Evolutionary conservation across 2,113 vertebrate genomes (phyloP).

Genomic region (Prunella himalayana): DNA sequence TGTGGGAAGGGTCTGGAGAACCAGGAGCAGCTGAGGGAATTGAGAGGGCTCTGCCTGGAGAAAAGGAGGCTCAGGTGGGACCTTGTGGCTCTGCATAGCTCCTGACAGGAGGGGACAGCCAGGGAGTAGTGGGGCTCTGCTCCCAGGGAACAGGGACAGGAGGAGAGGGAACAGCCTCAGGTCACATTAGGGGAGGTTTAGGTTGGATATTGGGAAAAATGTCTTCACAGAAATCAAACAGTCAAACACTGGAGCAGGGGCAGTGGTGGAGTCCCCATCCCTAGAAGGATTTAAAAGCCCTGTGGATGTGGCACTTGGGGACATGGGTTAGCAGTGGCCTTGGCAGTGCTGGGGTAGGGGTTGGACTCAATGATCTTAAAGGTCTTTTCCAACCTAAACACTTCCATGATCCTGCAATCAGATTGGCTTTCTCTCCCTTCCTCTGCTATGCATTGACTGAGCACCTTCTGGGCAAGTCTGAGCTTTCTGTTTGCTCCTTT

Average conservation of each 20-base stretch:
- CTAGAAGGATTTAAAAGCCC: not conserved
- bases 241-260: not conserved
- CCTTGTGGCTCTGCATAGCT: not conserved
- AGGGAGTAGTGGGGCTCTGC: fast-evolving
- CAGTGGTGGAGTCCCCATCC: not conserved
- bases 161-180: fast-evolving
- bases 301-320: not conserved
- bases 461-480: not conserved
- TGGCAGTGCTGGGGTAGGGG: not conserved
- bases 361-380: not conserved
- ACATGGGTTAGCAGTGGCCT: not conserved
- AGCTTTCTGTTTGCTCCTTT: not conserved
- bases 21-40: not conserved
- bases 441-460: not conserved
- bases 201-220: not conserved
- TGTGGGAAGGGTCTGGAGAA: not conserved
- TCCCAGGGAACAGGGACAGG: not conserved
- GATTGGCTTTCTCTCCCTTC: constrained; percentile 8
- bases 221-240: not conserved
- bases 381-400: not conserved
- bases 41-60: not conserved
- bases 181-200: not conserved
- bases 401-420: not conserved
- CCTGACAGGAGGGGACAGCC: not conserved
- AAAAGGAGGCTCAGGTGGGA: not conserved